phyloP scores from a whole-genome alignment of 2,797 vertebrate genomes.

The Okamejei kenojei region DNA sequence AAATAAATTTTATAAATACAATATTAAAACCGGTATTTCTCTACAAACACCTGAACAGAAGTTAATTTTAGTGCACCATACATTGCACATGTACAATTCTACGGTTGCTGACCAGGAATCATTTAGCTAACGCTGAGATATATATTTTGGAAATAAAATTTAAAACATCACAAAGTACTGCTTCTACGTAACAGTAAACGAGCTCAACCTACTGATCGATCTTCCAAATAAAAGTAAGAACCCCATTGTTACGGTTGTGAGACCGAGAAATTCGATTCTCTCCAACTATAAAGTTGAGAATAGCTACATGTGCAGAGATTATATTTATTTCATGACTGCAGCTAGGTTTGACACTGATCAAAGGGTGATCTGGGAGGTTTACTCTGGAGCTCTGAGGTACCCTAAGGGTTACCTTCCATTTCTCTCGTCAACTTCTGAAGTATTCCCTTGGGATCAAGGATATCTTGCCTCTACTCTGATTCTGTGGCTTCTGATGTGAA shows the following conservation, averaged over 20 bases:
- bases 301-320: neutral
- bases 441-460: no score
- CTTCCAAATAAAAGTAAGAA: neutral
- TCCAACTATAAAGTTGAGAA: slow-evolving; percentile 9
- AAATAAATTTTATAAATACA: neutral
- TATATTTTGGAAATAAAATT: neutral
- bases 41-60: neutral
- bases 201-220: neutral
- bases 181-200: no score
- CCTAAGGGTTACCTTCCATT: no score
- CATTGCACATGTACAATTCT: neutral
- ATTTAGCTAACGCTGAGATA: neutral
- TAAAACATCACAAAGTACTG: no score
- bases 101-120: neutral
- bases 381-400: neutral
- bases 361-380: neutral
- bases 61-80: neutral
- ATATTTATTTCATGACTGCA: neutral
- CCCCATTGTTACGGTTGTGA: neutral
- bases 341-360: neutral
- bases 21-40: neutral
- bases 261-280: neutral
- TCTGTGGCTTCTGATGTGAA: no score
- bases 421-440: no score
- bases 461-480: no score